These are phyloP conservation scores for Caenorhabditis sp. DNA, from an alignment of 2,888 invertebrate species.

Conservation along the genomic window DNA sequence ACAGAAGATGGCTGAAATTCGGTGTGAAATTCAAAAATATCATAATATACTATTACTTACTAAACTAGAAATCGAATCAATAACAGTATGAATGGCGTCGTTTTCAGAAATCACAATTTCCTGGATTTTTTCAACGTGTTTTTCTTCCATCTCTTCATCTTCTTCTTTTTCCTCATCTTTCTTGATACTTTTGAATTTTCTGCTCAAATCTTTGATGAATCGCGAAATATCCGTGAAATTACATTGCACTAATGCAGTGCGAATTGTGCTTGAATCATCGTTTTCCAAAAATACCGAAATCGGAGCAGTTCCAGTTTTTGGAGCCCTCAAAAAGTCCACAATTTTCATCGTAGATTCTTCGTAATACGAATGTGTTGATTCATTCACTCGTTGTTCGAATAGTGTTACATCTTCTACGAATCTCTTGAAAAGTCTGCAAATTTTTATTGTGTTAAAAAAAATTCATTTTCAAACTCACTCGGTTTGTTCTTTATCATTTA, in stretches of 20 bases:
- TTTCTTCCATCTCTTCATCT: neutral
- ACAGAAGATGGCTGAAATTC: neutral
- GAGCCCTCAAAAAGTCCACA: conserved; percentile 11
- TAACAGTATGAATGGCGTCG: conserved; percentile 23
- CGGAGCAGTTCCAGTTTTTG: neutral
- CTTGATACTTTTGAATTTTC: neutral
- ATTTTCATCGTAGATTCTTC: conserved; percentile 10
- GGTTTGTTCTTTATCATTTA: neutral
- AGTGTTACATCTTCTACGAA: conserved; percentile 26
- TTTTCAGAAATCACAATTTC: conserved; percentile 14
- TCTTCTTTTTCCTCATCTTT: conserved; percentile 1
- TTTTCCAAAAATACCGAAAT: neutral
- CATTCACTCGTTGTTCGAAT: conserved; percentile 22
- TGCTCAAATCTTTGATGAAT: conserved; percentile 13
- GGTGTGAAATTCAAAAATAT: neutral
- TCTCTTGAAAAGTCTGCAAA: conserved; percentile 19
- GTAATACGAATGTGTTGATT: conserved; percentile 11
- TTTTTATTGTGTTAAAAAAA: neutral
- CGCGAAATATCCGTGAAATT: conserved; percentile 40
- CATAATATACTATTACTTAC: neutral
- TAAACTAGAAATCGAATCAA: conserved; percentile 14
- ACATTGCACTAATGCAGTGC: conserved; percentile 42
- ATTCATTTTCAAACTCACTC: conserved; percentile 7
- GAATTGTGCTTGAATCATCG: neutral
- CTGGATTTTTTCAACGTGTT: neutral